Base-by-base conservation (phyloP, 2,797 vertebrate genomes). In the Kryptolebias ocellatus region DNA sequence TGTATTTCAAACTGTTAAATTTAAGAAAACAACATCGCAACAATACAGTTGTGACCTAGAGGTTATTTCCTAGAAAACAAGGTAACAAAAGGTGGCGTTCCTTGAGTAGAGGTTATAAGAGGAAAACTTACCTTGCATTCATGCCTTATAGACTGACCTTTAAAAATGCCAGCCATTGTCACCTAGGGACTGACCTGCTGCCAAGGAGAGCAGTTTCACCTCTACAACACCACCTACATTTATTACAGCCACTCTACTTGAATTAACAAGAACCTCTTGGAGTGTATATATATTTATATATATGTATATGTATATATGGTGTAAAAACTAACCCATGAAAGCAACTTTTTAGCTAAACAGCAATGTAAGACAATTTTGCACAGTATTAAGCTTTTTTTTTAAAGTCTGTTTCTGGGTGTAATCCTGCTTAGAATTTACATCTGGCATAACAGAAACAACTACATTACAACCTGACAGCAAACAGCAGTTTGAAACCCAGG, bases 161-260 rank as follows among this genome's bases (percentile, higher is more conserved):
- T 91, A 28, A 42, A 92, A 92, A 92, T 90, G 82, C 69, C 87
- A 90, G 65, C 68, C 76, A 85, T 83, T 87, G 75, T 80, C 50
- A 11, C 78, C 39, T 53, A 50, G 60, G 69, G 53, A 50, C 50
- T 70, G 77, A 85, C 72, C 83, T 65, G 74, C 45, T 20, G 53
- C 67, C 52, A 39, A 46, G 55, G 51, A 77, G 61, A 76, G 60
- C 63, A 24, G 57, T 66, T 76, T 78, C 60, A 54, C 46, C 29
- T 2, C 51, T 29, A 59, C 70, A 58, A 11, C 55, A 62, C 57
- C 78, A 55, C 73, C 77, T 65, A 72, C 64, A 4, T 52, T 17
- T 67, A 39, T 51, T 31, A 68, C 18, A 47, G 45, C 72, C 18
- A 50, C 45, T 58, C 18, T 60, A 53, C 17, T 53, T 16, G 0